These are phyloP conservation scores for Pelobates fuscus DNA, from an alignment of 2,113 vertebrate genomes.

Conservation along the genomic window DNA sequence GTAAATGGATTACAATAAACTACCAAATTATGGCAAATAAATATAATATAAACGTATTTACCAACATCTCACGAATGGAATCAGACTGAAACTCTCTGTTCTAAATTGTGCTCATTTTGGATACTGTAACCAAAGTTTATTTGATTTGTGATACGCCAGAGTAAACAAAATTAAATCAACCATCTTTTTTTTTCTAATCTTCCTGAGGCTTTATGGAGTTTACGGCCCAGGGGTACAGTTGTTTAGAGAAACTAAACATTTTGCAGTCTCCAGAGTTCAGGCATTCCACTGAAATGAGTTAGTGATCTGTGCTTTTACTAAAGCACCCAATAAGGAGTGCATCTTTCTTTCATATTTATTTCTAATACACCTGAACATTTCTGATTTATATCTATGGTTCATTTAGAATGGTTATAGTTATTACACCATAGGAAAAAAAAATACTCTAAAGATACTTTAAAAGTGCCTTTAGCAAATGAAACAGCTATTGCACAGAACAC, in stretches of 20 bases:
- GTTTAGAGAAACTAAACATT: constrained; percentile 33
- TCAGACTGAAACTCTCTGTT: no score
- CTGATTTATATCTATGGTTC: constrained; percentile 39
- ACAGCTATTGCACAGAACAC: neutral
- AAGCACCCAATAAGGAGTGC: constrained; percentile 15
- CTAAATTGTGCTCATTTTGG: no score
- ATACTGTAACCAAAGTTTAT: constrained; percentile 47
- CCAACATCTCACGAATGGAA: neutral
- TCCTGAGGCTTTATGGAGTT: constrained; percentile 32
- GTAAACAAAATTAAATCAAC: constrained; percentile 51
- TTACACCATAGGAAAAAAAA: constrained; percentile 10
- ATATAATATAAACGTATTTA: neutral
- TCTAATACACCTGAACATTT: constrained; percentile 15
- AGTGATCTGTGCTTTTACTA: constrained; percentile 1
- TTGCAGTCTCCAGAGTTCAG: constrained; percentile 7
- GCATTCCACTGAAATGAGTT: constrained; percentile 18
- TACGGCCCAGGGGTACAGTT: constrained; percentile 23
- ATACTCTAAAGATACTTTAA: constrained; percentile 34
- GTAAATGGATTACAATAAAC: no score
- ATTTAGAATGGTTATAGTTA: constrained; percentile 48
- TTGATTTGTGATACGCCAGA: constrained; percentile 50
- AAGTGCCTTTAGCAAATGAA: constrained; percentile 35
- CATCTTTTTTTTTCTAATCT: neutral
- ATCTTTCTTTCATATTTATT: constrained; percentile 36
- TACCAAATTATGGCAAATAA: neutral